Evolutionary conservation across 2,113 vertebrate species (phyloP).

Genomic region (Tragelaphus scriptus): DNA sequence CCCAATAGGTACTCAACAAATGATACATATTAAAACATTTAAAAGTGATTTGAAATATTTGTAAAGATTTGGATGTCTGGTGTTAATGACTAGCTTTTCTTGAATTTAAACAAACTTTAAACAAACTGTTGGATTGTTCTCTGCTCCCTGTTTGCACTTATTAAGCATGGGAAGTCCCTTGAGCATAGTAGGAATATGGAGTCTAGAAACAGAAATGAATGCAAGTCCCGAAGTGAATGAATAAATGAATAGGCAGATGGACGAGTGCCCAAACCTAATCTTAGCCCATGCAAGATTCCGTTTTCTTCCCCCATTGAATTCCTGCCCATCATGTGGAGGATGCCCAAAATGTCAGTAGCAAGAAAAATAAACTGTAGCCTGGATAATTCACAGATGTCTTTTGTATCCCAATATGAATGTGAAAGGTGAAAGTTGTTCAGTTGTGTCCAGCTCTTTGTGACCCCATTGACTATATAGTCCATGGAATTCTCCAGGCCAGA

Average conservation of each 20-base stretch:
- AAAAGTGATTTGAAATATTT: constrained; percentile 35
- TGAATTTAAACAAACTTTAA: constrained; percentile 41
- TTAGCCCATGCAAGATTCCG: background rate
- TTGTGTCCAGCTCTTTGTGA: background rate
- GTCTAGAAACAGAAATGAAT: constrained; percentile 27
- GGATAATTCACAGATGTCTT: background rate
- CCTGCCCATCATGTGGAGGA: background rate
- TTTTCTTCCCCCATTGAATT: constrained; percentile 14
- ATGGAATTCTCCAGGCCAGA: background rate
- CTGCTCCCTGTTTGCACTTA: background rate
- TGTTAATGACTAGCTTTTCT: constrained; percentile 45
- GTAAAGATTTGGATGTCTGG: constrained; percentile 15
- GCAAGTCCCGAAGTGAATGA: constrained; percentile 22
- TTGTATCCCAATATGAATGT: background rate
- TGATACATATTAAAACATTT: constrained; percentile 10
- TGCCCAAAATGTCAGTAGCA: background rate
- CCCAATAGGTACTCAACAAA: constrained; percentile 30
- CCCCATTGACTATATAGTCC: background rate
- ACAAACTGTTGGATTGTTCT: background rate
- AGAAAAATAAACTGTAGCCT: background rate
- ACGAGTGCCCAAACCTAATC: constrained; percentile 12
- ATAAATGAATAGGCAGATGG: constrained; percentile 17
- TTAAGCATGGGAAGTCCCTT: background rate
- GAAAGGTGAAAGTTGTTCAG: background rate
- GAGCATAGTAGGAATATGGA: constrained; percentile 7